These are phyloP conservation scores for Drosophila falleni DNA, from an alignment of 2,888 invertebrate genomes.

Conservation along the genomic window DNA sequence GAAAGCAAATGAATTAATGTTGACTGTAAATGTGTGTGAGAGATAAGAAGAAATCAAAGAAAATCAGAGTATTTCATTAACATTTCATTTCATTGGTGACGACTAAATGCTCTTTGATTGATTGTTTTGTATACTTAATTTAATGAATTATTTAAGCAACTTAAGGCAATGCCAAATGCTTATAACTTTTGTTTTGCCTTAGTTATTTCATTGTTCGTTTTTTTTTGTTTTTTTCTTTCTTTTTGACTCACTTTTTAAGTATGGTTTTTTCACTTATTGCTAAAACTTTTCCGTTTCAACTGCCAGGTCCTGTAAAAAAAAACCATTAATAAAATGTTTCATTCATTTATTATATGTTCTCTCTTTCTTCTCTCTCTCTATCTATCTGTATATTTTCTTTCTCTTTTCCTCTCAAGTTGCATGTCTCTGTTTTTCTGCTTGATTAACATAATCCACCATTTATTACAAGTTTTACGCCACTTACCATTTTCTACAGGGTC, in stretches of 20 bases:
- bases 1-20: constrained; percentile 3
- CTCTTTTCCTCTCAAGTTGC: constrained; percentile 43
- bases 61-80: constrained; percentile 66
- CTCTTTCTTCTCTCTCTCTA: constrained; percentile 6
- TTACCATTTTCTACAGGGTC: constrained; percentile 40
- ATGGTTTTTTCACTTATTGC: constrained; percentile 46
- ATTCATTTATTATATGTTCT: constrained; percentile 65
- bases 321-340: constrained; percentile 79
- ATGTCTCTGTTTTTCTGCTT: constrained; percentile 75
- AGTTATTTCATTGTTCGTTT: constrained; percentile 17
- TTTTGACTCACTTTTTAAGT: constrained; percentile 56
- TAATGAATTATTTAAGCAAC: constrained; percentile 80
- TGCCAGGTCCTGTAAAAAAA: constrained; percentile 39
- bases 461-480: constrained; percentile 69
- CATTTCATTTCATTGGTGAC: constrained; percentile 55
- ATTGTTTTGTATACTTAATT: constrained; percentile 80
- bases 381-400: constrained; percentile 10
- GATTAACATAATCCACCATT: constrained; percentile 81
- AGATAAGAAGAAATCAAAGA: constrained; percentile 40
- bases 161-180: constrained; percentile 52
- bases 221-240: constrained; percentile 23
- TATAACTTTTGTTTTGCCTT: constrained; percentile 61
- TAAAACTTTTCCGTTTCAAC: constrained; percentile 43
- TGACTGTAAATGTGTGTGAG: constrained; percentile 1
- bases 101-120: constrained; percentile 77